Evolutionary conservation across 1,140 invertebrate species (phyloP).

Genomic region (Lordiphosa clarofinis): DNA sequence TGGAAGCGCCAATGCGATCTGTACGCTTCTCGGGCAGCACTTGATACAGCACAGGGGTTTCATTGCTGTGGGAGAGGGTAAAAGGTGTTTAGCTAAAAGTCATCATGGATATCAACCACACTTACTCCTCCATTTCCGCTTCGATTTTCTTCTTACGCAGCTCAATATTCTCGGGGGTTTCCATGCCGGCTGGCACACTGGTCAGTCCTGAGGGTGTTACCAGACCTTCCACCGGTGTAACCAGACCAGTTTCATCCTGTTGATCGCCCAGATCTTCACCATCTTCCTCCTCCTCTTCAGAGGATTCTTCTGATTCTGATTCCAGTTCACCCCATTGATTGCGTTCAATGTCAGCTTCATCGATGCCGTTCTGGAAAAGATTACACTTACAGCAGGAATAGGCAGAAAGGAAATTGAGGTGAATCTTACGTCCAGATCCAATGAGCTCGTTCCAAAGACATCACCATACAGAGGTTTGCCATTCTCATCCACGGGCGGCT

Average conservation of each 20-base stretch:
- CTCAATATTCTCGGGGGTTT: conserved; percentile 99
- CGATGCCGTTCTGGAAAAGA: conserved; percentile 82
- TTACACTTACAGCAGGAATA: conserved; percentile 4
- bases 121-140: conserved; percentile 96
- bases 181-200: conserved; percentile 96
- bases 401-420: too few relatives aligned
- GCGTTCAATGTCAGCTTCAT: conserved; percentile 95
- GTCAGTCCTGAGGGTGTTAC: conserved; percentile 97
- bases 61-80: conserved; percentile 82
- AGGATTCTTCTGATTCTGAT: conserved; percentile 95
- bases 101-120: conserved; percentile 2
- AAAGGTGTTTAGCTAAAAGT: not conserved
- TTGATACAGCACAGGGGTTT: conserved; percentile 95
- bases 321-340: conserved; percentile 98
- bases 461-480: conserved; percentile 99
- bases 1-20: conserved; percentile 93
- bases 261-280: conserved; percentile 86
- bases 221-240: conserved; percentile 92
- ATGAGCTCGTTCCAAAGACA: conserved; percentile 92
- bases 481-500: conserved; percentile 99
- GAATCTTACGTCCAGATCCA: conserved; percentile 83
- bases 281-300: conserved; percentile 90
- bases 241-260: conserved; percentile 85
- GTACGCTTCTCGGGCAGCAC: conserved; percentile 96
- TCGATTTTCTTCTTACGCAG: conserved; percentile 98